phyloP scores from a whole-genome alignment of 2,888 invertebrate genomes.

The Cephus runcator region DNA sequence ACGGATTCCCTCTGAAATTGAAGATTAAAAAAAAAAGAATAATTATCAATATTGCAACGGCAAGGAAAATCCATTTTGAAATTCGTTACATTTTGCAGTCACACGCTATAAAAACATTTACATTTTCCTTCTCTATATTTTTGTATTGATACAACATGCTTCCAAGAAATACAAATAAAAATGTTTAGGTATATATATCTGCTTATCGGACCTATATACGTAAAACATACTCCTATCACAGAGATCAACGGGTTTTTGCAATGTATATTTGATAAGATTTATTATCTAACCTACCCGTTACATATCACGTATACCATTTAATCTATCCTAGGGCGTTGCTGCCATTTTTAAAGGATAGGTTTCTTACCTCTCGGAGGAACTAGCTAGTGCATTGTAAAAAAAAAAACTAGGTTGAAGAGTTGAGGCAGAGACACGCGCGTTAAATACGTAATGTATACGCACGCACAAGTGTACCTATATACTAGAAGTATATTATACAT shows the following conservation, averaged over 20 bases:
- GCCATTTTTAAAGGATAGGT: neutral
- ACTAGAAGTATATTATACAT: neutral
- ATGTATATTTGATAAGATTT: neutral
- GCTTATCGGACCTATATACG: neutral
- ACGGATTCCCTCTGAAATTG: neutral
- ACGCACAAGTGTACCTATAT: neutral
- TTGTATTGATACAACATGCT: neutral
- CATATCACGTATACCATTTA: neutral
- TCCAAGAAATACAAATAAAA: neutral
- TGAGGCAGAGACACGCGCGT: neutral
- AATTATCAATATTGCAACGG: neutral
- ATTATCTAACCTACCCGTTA: neutral
- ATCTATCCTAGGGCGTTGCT: neutral
- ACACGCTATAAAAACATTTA: neutral
- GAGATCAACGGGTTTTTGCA: neutral
- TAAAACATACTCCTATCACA: neutral
- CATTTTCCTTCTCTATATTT: neutral
- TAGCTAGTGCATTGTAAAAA: neutral
- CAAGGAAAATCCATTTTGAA: too few relatives aligned
- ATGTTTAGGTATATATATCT: neutral
- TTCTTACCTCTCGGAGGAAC: neutral
- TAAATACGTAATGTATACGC: neutral
- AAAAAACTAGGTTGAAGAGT: neutral
- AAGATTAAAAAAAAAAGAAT: neutral
- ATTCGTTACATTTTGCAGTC: neutral